Evolutionary conservation across 2,888 invertebrate species (phyloP).

Genomic region (Harmothoe impar): DNA sequence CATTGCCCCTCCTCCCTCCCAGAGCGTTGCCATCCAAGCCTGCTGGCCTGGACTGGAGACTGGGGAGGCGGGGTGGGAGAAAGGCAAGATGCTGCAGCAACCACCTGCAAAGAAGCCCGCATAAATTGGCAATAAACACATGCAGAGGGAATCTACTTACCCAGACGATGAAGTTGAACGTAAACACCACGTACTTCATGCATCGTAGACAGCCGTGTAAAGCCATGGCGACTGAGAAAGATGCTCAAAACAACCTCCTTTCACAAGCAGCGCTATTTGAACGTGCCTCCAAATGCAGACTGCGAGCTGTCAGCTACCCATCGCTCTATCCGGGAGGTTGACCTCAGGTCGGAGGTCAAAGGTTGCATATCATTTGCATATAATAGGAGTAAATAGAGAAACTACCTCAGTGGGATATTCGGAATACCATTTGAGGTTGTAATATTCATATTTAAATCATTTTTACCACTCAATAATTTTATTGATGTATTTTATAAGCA

Average conservation of each 20-base stretch:
- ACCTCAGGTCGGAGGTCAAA: constrained; percentile 53
- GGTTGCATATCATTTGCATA: constrained; percentile 50
- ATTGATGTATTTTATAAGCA: too few relatives aligned
- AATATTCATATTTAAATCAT: too few relatives aligned
- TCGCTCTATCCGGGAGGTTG: constrained; percentile 36
- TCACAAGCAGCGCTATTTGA: neutral
- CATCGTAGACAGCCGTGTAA: constrained; percentile 67
- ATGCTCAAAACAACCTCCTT: neutral
- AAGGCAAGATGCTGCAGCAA: neutral
- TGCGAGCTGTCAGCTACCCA: constrained; percentile 47
- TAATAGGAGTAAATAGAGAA: neutral
- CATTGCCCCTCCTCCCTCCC: neutral
- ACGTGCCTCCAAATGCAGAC: constrained; percentile 57
- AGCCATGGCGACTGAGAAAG: constrained; percentile 64
- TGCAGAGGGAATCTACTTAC: constrained; percentile 59
- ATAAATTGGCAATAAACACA: neutral
- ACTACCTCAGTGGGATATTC: neutral
- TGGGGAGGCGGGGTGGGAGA: neutral
- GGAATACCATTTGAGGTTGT: neutral
- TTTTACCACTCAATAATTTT: too few relatives aligned
- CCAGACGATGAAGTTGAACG: constrained; percentile 69
- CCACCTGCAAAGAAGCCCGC: constrained; percentile 21
- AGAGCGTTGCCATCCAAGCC: neutral
- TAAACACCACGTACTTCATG: constrained; percentile 67
- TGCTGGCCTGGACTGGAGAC: neutral